Conservation (phyloP, 2,797 vertebrate species). For the Allobates femoralis region DNA sequence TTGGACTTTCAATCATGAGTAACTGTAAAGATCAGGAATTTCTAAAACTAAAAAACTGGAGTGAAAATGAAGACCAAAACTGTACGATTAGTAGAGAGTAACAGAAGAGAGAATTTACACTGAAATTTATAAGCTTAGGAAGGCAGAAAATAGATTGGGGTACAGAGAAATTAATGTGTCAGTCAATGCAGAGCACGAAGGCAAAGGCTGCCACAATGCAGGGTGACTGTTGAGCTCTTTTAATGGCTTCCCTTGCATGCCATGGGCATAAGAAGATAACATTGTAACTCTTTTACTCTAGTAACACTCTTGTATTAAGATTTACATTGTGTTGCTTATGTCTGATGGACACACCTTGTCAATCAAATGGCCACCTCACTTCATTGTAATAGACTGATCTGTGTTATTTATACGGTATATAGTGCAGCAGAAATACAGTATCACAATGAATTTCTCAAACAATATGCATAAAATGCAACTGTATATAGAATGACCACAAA, state of each 20-base stretch:
- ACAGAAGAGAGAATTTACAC: conserved; percentile 83
- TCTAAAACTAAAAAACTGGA: neutral
- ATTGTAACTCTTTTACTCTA: neutral
- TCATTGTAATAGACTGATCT: neutral
- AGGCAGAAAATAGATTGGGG: conserved; percentile 88
- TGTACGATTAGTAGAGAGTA: conserved; percentile 5
- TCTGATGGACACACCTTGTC: neutral
- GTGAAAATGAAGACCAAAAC: neutral
- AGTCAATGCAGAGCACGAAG: conserved; percentile 72
- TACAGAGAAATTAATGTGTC: conserved; percentile 82
- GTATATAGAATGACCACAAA: no score
- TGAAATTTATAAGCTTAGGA: conserved; percentile 84
- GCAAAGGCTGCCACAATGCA: neutral
- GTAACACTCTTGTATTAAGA: neutral
- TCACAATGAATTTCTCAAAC: neutral
- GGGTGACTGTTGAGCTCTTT: neutral
- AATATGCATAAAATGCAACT: neutral
- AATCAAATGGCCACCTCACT: neutral
- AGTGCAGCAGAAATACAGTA: neutral
- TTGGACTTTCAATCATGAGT: neutral
- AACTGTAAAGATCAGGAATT: conserved; percentile 4
- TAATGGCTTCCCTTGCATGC: neutral
- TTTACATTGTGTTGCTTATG: neutral
- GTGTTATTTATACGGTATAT: neutral
- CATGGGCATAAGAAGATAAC: neutral